phyloP scores from a whole-genome alignment of 37 sponge, comb jelly and placozoan genomes.

The Lycopodina hypogea region DNA sequence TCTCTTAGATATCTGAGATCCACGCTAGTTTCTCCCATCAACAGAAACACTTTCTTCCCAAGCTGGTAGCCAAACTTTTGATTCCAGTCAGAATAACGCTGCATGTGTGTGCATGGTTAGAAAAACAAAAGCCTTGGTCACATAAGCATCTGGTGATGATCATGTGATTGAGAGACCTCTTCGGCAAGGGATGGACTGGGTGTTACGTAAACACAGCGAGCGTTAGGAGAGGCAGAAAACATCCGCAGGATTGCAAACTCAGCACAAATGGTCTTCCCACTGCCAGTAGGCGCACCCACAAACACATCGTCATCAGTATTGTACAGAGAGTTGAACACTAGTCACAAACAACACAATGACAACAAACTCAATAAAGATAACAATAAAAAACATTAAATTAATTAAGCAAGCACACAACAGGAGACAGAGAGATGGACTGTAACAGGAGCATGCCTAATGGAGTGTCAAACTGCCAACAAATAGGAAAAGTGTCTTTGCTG shows the following conservation, averaged over 20 bases:
- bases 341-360: background rate
- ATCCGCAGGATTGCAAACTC: constrained; percentile 94
- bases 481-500: too few relatives aligned
- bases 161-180: constrained; percentile 39
- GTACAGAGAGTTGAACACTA: constrained; percentile 96
- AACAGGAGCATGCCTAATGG: background rate
- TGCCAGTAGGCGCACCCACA: constrained; percentile 96
- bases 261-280: constrained; percentile 99
- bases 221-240: constrained; percentile 63
- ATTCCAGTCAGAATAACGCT: constrained; percentile 87
- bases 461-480: too few relatives aligned
- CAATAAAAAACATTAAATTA: background rate
- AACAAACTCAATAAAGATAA: background rate
- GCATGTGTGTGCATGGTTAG: background rate
- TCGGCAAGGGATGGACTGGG: constrained; percentile 89
- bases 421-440: background rate
- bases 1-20: constrained; percentile 88
- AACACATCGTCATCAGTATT: constrained; percentile 97
- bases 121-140: background rate
- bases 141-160: background rate
- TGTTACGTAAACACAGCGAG: constrained; percentile 87
- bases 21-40: constrained; percentile 96
- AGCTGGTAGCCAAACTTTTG: constrained; percentile 83
- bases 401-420: too few relatives aligned
- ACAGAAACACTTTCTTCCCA: constrained; percentile 77